These are phyloP conservation scores for Procambarus virginalis DNA, from an alignment of 1,140 invertebrate genomes.

Conservation along the genomic window DNA sequence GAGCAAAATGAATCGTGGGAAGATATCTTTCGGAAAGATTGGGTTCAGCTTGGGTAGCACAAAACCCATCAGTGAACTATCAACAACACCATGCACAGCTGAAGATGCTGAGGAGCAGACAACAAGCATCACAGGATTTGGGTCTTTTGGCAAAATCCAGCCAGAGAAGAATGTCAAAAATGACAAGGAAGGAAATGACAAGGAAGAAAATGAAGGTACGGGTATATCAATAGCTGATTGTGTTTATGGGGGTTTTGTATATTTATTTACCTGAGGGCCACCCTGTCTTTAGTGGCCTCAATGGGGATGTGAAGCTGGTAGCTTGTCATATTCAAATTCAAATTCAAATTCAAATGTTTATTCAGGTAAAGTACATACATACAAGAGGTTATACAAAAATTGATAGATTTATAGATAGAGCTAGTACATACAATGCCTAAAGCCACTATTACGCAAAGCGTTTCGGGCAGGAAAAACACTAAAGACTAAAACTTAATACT, in stretches of 20 bases:
- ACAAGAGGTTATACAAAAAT: no score
- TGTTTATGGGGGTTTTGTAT: not conserved
- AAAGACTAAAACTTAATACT: no score
- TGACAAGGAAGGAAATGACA: not conserved
- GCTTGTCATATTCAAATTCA: no score
- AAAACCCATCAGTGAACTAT: not conserved
- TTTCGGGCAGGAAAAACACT: no score
- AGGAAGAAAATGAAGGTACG: not conserved
- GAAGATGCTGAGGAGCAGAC: no score
- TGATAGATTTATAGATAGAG: no score
- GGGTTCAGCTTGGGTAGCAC: constrained; percentile 20
- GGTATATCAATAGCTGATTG: not conserved
- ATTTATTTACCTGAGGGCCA: not conserved
- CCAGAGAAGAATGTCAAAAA: not conserved
- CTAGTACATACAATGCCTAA: no score
- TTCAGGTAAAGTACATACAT: no score
- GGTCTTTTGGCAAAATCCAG: constrained; percentile 57
- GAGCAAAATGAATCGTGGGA: constrained; percentile 49
- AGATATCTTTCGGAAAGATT: constrained; percentile 68
- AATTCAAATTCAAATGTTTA: no score
- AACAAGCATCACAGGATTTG: not conserved
- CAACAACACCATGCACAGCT: not conserved
- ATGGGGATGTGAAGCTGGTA: no score
- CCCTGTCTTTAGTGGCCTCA: no score
- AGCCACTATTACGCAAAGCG: no score